Evolutionary conservation across 2,888 invertebrate genomes (phyloP).

Genomic region (Parelbella ahira): DNA sequence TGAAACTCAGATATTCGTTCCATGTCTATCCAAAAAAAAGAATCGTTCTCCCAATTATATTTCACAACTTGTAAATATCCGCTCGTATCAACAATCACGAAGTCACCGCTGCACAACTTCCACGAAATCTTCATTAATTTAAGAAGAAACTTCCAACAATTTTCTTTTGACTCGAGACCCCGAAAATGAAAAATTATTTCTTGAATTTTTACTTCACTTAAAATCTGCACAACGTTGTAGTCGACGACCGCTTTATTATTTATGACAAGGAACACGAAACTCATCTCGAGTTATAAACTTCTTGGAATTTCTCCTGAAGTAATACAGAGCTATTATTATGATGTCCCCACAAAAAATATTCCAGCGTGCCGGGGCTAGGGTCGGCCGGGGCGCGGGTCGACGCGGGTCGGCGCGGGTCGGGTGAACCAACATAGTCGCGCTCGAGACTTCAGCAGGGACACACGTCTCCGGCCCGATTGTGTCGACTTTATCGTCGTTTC

Average conservation of each 20-base stretch:
- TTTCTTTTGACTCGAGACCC: slow-evolving; percentile 52
- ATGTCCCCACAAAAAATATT: slow-evolving; percentile 80
- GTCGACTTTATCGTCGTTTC: slow-evolving; percentile 29
- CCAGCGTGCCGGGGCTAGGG: slow-evolving; percentile 50
- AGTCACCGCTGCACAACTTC: slow-evolving; percentile 39
- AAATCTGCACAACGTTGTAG: slow-evolving; percentile 78
- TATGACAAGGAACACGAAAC: slow-evolving; percentile 81
- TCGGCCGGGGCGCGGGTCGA: slow-evolving; percentile 43
- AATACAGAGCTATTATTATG: slow-evolving; percentile 81
- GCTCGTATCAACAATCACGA: too few species aligned
- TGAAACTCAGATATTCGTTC: too few species aligned
- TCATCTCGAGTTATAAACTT: slow-evolving; percentile 82
- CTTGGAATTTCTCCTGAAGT: slow-evolving; percentile 81
- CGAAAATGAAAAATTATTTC: slow-evolving; percentile 71
- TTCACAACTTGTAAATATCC: too few species aligned
- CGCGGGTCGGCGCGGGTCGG: slow-evolving; percentile 27
- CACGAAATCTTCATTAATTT: slow-evolving; percentile 62
- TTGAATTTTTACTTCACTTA: slow-evolving; percentile 74
- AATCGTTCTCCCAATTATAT: too few species aligned
- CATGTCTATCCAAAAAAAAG: too few species aligned
- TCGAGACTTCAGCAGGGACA: slow-evolving; percentile 41
- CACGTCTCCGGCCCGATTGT: slow-evolving; percentile 35
- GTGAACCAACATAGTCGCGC: slow-evolving; percentile 44
- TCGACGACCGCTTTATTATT: slow-evolving; percentile 80
- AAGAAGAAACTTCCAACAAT: slow-evolving; percentile 56